Base-by-base conservation (phyloP, 2,888 invertebrate genomes). In the Lissonota sp. region DNA sequence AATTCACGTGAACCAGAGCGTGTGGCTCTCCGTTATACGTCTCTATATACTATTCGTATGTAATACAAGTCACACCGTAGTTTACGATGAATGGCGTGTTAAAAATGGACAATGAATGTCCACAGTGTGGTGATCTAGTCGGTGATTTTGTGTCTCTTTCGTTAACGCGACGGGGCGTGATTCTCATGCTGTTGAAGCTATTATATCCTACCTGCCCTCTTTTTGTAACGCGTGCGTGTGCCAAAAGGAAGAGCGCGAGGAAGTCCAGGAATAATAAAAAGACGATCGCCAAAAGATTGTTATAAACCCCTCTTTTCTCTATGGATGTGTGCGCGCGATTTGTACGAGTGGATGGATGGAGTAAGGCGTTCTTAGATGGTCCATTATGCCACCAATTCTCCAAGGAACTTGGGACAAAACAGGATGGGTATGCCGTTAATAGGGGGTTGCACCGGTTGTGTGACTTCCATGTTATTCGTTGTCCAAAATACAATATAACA, bases 331-430 rank as follows among this genome's bases (percentile, higher is more conserved):
- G n/a, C n/a, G n/a, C n/a, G n/a, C n/a, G n/a, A n/a, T n/a, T n/a
- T n/a, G n/a, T n/a, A n/a, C n/a, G n/a, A n/a, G n/a, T n/a, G n/a
- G n/a, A n/a, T n/a, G n/a, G n/a, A 74, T 62, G 63, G 62, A 60
- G 71, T 70, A 60, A 62, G 64, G 42, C 51, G 70, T 58, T 55
- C 60, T 46, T 72, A 40, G 26, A 85, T 86, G 86, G 81, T 85
- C 88, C 84, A 87, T 88, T 88, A 84, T 82, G 84, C 78, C 82
- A 84, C 85, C 26, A 86, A 85, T 85, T 85, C 85, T 86, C 80
- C 72, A 73, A 79, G 72, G 82, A 70, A 70, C 69, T 64, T 49
- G 46, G 46, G 64, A 74, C 64, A 69, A 58, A 26, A 26, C 4
- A 10, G 49, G 16, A 4, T 49, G 12, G 8, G 73, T 67, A 39